Conservation (phyloP, 92 coral and sea anemone genomes). For the Muricea muricata region DNA sequence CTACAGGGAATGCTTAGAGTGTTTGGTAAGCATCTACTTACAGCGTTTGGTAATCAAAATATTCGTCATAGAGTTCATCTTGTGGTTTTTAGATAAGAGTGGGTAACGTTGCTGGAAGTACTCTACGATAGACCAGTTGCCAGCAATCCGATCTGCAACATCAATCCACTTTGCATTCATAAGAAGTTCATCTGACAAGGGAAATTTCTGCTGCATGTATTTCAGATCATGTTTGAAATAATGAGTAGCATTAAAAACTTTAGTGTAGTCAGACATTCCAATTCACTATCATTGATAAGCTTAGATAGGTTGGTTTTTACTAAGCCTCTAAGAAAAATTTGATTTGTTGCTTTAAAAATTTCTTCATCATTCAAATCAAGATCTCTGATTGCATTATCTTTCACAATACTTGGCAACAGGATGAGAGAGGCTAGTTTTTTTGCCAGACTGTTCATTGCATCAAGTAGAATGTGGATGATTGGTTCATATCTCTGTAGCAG, state of each 20-base stretch:
- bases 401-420: not conserved
- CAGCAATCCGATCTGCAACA: conserved; percentile 20
- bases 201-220: conserved; percentile 50
- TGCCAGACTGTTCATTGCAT: not conserved
- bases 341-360: not conserved
- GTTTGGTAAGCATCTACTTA: not conserved
- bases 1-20: conserved; percentile 18
- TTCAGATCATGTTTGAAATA: conserved; percentile 46
- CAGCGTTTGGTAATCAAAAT: not conserved
- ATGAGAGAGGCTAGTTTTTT: not conserved
- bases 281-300: conserved; percentile 27
- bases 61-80: conserved; percentile 29
- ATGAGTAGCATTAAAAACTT: conserved; percentile 40
- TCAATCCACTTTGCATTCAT: conserved; percentile 47
- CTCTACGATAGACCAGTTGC: conserved; percentile 50
- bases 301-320: too few relatives aligned
- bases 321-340: not conserved
- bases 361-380: not conserved
- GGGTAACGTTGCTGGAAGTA: conserved; percentile 34
- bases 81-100: not conserved
- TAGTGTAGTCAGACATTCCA: not conserved
- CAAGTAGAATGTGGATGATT: not conserved
- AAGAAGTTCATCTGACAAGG: conserved; percentile 36
- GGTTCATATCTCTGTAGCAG: conserved; percentile 5
- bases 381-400: not conserved